These are phyloP conservation scores for Scartelaos histophorus DNA, from an alignment of 2,113 vertebrate species.

Conservation along the genomic window DNA sequence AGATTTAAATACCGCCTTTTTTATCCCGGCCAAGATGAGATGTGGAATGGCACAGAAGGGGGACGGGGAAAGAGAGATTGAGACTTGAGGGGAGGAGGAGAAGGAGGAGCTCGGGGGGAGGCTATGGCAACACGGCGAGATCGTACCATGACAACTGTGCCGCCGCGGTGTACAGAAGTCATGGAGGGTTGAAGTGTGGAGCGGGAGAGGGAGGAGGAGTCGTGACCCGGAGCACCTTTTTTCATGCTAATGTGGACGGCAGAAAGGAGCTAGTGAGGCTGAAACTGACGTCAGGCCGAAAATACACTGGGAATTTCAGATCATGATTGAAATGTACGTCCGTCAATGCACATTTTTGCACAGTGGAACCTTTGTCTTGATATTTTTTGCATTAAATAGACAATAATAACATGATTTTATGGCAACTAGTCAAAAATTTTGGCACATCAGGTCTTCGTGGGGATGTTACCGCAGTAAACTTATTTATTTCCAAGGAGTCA, in stretches of 20 bases:
- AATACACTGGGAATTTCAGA: not conserved
- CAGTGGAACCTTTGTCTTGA: too few species aligned
- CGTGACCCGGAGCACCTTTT: slow-evolving; percentile 44
- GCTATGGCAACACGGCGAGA: slow-evolving; percentile 57
- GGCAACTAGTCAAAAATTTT: too few species aligned
- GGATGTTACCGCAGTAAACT: too few species aligned
- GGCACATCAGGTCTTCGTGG: too few species aligned
- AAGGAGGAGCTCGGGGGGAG: slow-evolving; percentile 35
- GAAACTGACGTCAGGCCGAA: not conserved
- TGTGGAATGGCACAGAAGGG: slow-evolving; percentile 27
- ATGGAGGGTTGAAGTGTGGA: slow-evolving; percentile 27
- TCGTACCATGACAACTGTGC: slow-evolving; percentile 66
- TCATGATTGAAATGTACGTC: not conserved
- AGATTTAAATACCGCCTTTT: slow-evolving; percentile 74
- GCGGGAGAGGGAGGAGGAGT: slow-evolving; percentile 40
- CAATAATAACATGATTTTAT: too few species aligned
- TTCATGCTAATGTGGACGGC: slow-evolving; percentile 25
- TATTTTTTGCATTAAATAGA: too few species aligned
- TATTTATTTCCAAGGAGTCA: too few species aligned
- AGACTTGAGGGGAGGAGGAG: slow-evolving; percentile 32
- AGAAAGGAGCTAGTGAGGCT: not conserved
- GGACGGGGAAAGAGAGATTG: slow-evolving; percentile 35
- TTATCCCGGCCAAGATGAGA: slow-evolving; percentile 62
- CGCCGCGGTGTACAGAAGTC: slow-evolving; percentile 35
- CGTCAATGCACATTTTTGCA: too few species aligned